Conservation (phyloP, 2,888 invertebrate genomes). For the Seira musarum region DNA sequence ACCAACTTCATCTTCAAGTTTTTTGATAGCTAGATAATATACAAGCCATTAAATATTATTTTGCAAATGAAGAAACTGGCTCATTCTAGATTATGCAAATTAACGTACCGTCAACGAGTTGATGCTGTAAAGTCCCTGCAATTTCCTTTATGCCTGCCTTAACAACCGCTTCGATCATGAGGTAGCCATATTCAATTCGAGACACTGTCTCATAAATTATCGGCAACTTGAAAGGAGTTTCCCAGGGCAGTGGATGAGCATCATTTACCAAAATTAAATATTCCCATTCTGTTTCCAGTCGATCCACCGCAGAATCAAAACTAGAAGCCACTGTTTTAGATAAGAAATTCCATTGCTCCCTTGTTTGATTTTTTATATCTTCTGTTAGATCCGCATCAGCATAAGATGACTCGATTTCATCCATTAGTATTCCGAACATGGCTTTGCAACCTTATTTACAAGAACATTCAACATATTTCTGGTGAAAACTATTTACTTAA, state of each 20-base stretch:
- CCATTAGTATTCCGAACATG: slow-evolving; percentile 64
- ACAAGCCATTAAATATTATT: background rate
- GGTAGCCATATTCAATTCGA: slow-evolving; percentile 56
- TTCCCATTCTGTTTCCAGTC: slow-evolving; percentile 55
- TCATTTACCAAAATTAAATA: slow-evolving; percentile 49
- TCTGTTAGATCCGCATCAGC: slow-evolving; percentile 6
- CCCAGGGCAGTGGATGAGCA: slow-evolving; percentile 62
- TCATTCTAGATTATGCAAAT: too few relatives aligned
- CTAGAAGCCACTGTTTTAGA: slow-evolving; percentile 54
- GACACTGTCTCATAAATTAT: slow-evolving; percentile 48
- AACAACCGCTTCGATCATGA: slow-evolving; percentile 60
- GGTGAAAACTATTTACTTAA: slow-evolving; percentile 2
- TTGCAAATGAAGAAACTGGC: too few relatives aligned
- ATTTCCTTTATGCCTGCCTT: slow-evolving; percentile 64
- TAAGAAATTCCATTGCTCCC: slow-evolving; percentile 59
- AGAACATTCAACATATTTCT: background rate
- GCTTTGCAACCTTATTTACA: slow-evolving; percentile 56
- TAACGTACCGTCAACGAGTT: slow-evolving; percentile 51
- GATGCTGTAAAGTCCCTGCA: slow-evolving; percentile 56
- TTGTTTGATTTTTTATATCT: slow-evolving; percentile 34
- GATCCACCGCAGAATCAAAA: slow-evolving; percentile 47
- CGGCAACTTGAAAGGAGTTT: slow-evolving; percentile 15
- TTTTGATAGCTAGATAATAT: slow-evolving; percentile 42
- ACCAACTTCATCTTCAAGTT: slow-evolving; percentile 42
- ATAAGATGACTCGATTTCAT: slow-evolving; percentile 56